Evolutionary conservation across 64 coral and sea anemone genomes (phyloP), one percentile per base, ranked within the genome.

Genomic region (Pocillopora damicornis): DNA sequence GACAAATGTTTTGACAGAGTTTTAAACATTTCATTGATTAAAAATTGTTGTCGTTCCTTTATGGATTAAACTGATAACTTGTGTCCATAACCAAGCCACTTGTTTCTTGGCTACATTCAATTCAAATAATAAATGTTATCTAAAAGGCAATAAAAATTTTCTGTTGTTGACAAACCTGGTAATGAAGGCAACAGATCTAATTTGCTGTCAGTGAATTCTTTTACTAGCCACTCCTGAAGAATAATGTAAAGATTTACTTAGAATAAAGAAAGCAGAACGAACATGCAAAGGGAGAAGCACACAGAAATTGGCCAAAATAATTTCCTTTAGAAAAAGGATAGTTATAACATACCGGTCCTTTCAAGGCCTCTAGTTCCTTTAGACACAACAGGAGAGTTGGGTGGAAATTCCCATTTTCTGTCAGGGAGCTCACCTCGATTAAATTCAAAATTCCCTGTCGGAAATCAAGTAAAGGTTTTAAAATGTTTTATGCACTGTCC

Each of bases 211-310:
- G 88, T 95, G 22, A 95, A 93, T 60, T 79, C 73, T 35, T 88
- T 92, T 5, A 87, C 61, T 11, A 99, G 79, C 97, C 93, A 95
- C 81, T 95, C 97, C 97, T 99, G 38, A 51, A 84, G 1, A 78
- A 88, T 1, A 71, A 12, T 5, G 9, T 56, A 71, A 23, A 11
- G 5, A 51, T 51, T 7, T 51, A 51, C 2, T 51, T 51, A 23
- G 20, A 71, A n/a, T 23, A 23, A n/a, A 30, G 11, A 71, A 23
- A 71, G n/a, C 22, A 71, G 67, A 30, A 71, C 11, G 16, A 25
- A 71, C 67, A 71, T 67, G 18, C 22, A 71, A 58, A 11, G 42
- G 67, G 16, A 26, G 9, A 88, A 87, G n/a, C 13, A 13, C 60
- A 67, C 76, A 42, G 14, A 13, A 56, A 45, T 76, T 59, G 3